Base-by-base conservation (phyloP, 2,888 invertebrate species). In the Eupsilia transversa region DNA sequence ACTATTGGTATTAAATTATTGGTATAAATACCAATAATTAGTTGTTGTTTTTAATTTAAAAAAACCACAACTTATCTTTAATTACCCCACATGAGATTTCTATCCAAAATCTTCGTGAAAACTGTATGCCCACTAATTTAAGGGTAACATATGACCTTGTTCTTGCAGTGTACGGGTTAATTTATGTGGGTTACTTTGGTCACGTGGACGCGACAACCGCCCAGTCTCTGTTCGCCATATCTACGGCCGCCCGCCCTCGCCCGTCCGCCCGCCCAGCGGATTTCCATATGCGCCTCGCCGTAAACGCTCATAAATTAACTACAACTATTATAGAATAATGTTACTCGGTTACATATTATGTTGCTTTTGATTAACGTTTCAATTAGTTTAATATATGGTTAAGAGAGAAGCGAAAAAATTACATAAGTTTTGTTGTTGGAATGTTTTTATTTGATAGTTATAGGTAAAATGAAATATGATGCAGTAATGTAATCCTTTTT, bases 211-310 rank as follows among this genome's bases (percentile, higher is more conserved):
- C 89, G 91, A 88, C 90, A 90, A 92, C 46, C 93, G 94, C 94
- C 94, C 93, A 91, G 84, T 87, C 93, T 88, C 85, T 94, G 94
- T 94, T 91, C 90, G 66, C 88, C 91, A 90, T 94, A 94, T 94
- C 93, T 94, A 92, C 85, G 91, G 86, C 83, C 87, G 38, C 83
- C 81, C 81, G 89, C 61, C 67, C 64, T 80, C 56, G 30, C 17
- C 23, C 41, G 61, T 79, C 49, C 75, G 84, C 90, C 91, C 92
- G 91, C 93, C 92, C 91, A 85, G 75, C 86, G 81, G 86, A 93
- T 93, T 92, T 91, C 92, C 93, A 92, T 92, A 91, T 88, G 90
- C 74, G 85, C 87, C 85, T 89, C 73, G 86, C 86, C 86, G 86
- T 88, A 89, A 87, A 88, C 86, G 86, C 89, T 86, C 88, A 82